Conservation (phyloP, 1,140 invertebrate species). For the Melitaea cinxia region DNA sequence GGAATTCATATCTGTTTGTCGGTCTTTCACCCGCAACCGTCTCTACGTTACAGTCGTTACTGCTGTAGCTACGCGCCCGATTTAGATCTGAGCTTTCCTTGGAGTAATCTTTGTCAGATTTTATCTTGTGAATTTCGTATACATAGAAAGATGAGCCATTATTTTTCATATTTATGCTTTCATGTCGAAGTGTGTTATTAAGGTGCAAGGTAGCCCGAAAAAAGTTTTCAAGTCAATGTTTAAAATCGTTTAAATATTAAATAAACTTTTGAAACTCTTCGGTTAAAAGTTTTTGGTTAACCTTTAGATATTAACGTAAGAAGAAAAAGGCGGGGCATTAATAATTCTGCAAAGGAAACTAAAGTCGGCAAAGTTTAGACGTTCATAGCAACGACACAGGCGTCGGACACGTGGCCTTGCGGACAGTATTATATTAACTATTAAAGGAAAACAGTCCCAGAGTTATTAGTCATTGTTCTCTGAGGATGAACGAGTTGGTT, state of each 20-base stretch:
- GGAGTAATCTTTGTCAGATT: neutral
- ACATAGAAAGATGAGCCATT: no score
- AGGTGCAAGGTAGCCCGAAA: no score
- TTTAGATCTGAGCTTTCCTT: neutral
- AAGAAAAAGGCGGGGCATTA: conserved; percentile 3
- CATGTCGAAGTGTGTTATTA: no score
- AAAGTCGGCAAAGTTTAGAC: neutral
- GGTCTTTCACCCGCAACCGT: neutral
- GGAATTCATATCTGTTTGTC: conserved; percentile 5
- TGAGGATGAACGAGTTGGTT: no score
- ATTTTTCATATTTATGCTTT: no score
- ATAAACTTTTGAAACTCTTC: neutral
- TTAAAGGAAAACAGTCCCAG: no score
- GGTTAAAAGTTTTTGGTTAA: neutral
- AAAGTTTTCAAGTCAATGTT: no score
- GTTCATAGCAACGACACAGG: neutral
- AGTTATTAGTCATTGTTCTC: no score
- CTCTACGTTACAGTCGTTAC: neutral
- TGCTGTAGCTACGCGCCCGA: neutral
- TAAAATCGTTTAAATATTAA: neutral
- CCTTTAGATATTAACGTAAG: conserved; percentile 1
- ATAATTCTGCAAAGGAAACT: conserved; percentile 4
- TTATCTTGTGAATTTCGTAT: neutral
- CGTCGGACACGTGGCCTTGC: neutral
- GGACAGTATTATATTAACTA: no score